A percentile compares a stretch with the other conserved stretches of the same genome.
phyloP scores from a whole-genome alignment of 2,797 vertebrate species.

The Mastacembelus armatus region DNA sequence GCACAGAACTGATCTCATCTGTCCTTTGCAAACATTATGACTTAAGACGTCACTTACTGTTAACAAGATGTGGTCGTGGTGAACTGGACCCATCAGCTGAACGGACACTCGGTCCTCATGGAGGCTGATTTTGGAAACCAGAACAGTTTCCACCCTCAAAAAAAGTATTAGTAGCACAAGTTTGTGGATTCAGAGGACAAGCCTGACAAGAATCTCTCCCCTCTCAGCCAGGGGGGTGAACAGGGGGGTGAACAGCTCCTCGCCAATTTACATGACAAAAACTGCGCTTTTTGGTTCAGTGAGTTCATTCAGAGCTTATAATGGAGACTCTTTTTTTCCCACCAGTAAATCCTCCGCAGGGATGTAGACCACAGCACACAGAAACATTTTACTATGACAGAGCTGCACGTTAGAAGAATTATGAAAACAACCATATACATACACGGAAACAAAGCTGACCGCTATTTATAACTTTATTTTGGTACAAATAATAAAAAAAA shows the following conservation, averaged over 20 bases:
- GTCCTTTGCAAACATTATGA: no score
- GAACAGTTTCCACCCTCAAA: not conserved
- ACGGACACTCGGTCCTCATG: no score
- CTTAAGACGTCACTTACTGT: slow-evolving; percentile 37
- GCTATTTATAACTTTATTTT: no score
- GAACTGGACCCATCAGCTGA: slow-evolving; percentile 34
- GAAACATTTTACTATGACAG: not conserved
- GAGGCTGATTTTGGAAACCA: not conserved
- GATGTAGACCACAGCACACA: not conserved
- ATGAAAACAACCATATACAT: no score
- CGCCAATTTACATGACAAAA: slow-evolving; percentile 77
- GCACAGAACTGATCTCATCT: no score
- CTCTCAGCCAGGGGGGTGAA: no score
- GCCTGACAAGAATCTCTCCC: not conserved
- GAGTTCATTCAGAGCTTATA: slow-evolving; percentile 63
- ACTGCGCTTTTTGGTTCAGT: slow-evolving; percentile 62
- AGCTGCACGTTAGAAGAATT: no score
- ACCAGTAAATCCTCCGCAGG: slow-evolving; percentile 24
- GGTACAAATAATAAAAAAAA: no score
- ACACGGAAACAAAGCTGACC: no score
- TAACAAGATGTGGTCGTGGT: not conserved
- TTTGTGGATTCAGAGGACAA: not conserved
- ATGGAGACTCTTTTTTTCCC: slow-evolving; percentile 28
- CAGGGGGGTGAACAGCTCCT: slow-evolving; percentile 30
- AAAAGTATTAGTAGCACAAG: not conserved